phyloP scores from a whole-genome alignment of 2,888 invertebrate species.

The Isoperla grammatica region DNA sequence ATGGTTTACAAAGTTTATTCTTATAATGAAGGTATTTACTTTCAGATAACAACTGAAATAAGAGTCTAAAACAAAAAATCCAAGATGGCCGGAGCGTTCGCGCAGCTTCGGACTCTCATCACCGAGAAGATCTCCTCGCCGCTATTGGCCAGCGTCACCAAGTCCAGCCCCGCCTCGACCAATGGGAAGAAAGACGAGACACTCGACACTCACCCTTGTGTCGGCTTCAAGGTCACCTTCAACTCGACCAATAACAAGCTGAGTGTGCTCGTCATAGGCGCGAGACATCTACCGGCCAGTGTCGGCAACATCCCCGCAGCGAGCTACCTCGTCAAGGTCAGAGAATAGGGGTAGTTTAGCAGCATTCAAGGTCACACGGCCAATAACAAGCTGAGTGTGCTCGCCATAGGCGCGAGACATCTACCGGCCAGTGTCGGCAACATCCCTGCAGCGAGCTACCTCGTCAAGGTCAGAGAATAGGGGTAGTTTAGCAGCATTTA shows the following conservation, averaged over 20 bases:
- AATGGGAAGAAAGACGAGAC: background rate
- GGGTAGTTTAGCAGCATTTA: too few species aligned
- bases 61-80: too few species aligned
- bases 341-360: too few species aligned
- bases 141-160: background rate
- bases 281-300: constrained; percentile 68
- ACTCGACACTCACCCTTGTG: constrained; percentile 33
- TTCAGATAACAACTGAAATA: too few species aligned
- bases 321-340: constrained; percentile 75
- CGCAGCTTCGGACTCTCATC: background rate
- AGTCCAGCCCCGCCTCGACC: background rate
- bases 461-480: constrained; percentile 60
- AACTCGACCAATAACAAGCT: constrained; percentile 55
- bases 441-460: constrained; percentile 69
- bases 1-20: too few species aligned
- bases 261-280: constrained; percentile 67
- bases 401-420: constrained; percentile 70
- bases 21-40: too few species aligned
- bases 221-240: constrained; percentile 67
- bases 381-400: constrained; percentile 58
- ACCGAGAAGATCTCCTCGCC: background rate
- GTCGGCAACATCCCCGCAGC: constrained; percentile 70
- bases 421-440: constrained; percentile 70
- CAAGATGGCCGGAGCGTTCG: background rate
- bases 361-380: constrained; percentile 43